These are phyloP conservation scores for Thermophis baileyi DNA, from an alignment of 2,113 vertebrate species.

Conservation along the genomic window DNA sequence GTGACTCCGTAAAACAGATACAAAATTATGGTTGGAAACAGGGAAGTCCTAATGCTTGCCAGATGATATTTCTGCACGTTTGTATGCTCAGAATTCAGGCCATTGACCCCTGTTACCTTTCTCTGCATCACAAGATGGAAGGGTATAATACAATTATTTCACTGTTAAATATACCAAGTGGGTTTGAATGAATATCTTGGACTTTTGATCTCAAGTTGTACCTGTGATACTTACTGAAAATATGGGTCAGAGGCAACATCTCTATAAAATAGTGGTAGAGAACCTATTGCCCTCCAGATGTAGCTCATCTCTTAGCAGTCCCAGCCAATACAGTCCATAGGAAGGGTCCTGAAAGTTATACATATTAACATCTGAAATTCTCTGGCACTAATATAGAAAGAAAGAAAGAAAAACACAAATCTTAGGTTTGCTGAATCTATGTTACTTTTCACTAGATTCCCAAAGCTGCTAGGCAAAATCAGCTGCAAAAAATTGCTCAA, in stretches of 20 bases:
- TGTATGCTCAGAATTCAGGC: conserved; percentile 35
- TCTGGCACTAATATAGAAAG: background rate
- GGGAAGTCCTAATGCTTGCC: conserved; percentile 58
- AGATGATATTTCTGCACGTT: conserved; percentile 58
- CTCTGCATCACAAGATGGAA: conserved; percentile 24
- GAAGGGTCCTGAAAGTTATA: background rate
- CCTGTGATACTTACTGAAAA: conserved; percentile 21
- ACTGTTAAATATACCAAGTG: background rate
- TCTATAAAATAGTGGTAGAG: background rate
- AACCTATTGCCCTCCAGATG: background rate
- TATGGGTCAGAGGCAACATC: background rate
- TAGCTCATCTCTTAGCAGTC: background rate
- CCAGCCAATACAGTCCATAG: background rate
- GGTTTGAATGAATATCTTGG: conserved; percentile 29
- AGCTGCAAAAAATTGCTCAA: background rate
- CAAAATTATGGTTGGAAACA: conserved; percentile 53
- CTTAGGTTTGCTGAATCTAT: background rate
- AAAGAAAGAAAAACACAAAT: background rate
- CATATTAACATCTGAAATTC: background rate
- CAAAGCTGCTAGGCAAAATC: background rate
- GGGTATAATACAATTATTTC: conserved; percentile 39
- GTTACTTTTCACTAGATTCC: background rate
- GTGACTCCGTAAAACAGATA: conserved; percentile 32
- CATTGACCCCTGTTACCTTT: conserved; percentile 44
- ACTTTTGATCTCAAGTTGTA: background rate